Evolutionary conservation across 2,888 invertebrate genomes (phyloP).

Genomic region (Meloe dianella): DNA sequence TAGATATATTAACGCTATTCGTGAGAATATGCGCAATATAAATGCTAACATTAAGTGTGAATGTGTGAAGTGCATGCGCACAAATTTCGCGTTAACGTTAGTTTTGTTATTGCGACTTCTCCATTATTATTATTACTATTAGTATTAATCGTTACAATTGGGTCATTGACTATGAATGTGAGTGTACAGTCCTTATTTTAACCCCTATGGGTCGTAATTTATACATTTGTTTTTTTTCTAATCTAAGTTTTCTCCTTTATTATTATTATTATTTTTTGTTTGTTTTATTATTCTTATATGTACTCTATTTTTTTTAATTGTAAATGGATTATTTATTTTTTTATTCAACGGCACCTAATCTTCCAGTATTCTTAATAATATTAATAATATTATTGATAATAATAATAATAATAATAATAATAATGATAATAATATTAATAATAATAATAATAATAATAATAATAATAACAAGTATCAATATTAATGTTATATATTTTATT

Average conservation of each 20-base stretch:
- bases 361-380: constrained; percentile 28
- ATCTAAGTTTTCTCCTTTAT: constrained; percentile 39
- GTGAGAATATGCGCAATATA: background rate
- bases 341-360: constrained; percentile 43
- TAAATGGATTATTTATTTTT: constrained; percentile 58
- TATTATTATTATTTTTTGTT: background rate
- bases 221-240: constrained; percentile 41
- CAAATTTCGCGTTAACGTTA: background rate
- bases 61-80: background rate
- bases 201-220: constrained; percentile 54
- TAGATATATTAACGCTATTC: background rate
- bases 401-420: background rate
- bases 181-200: constrained; percentile 52
- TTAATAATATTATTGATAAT: background rate
- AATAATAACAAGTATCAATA: constrained; percentile 15
- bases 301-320: constrained; percentile 33
- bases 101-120: background rate
- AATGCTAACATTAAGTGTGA: background rate
- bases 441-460: background rate
- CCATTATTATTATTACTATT: constrained; percentile 39
- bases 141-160: constrained; percentile 49
- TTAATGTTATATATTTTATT: constrained; percentile 24
- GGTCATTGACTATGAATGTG: constrained; percentile 49
- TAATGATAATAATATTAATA: constrained; percentile 8
- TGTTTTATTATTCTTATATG: background rate